These are phyloP conservation scores for Catamblyrhynchus diadema DNA, from an alignment of 2,797 vertebrate species.

Conservation along the genomic window DNA sequence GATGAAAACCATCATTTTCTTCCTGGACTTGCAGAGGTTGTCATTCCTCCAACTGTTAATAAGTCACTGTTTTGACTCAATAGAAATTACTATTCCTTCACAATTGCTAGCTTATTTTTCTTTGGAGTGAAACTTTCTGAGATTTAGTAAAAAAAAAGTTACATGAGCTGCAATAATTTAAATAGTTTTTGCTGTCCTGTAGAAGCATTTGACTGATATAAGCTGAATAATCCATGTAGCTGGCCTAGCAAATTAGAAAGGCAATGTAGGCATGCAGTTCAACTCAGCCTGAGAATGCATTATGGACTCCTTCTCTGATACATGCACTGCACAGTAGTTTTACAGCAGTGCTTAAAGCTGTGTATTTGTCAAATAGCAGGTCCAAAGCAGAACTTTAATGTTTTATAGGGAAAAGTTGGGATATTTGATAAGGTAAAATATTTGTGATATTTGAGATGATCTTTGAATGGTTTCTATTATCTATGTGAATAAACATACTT, in stretches of 20 bases:
- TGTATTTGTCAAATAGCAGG: background rate
- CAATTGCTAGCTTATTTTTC: background rate
- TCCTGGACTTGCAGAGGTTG: background rate
- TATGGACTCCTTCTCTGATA: background rate
- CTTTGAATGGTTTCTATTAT: background rate
- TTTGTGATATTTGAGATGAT: background rate
- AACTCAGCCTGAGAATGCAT: background rate
- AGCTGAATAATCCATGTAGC: background rate
- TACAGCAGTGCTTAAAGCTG: background rate
- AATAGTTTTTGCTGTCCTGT: background rate
- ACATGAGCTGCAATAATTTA: background rate
- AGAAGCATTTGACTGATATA: background rate
- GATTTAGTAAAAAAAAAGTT: background rate
- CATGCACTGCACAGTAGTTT: background rate
- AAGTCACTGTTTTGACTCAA: background rate
- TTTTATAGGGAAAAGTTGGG: background rate
- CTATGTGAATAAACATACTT: background rate
- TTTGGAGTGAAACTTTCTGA: background rate
- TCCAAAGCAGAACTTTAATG: background rate
- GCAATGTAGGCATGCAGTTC: background rate
- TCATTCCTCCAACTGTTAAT: background rate
- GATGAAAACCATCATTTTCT: background rate
- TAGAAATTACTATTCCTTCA: background rate
- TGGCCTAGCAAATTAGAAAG: background rate
- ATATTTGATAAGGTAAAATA: background rate